A percentile compares a stretch with the other conserved stretches of the same genome.
These are phyloP conservation scores for Pituophis catenifer DNA, from an alignment of 2,113 vertebrate species.

Conservation along the genomic window DNA sequence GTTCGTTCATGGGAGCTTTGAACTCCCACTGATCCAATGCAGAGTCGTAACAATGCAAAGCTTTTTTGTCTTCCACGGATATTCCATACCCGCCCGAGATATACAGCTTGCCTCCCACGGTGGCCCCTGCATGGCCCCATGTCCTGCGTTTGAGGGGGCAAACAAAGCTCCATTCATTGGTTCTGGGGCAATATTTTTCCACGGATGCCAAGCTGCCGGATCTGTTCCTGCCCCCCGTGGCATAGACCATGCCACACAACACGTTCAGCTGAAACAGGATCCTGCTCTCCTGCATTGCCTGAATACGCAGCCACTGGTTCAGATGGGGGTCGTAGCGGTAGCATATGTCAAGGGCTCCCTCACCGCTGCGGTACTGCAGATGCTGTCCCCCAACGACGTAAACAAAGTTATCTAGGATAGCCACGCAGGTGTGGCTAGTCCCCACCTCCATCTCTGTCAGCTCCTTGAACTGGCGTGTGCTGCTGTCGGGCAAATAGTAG, in stretches of 20 bases:
- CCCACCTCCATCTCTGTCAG: conserved; percentile 88
- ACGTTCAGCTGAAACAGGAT: conserved; percentile 95
- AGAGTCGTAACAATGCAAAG: conserved; percentile 88
- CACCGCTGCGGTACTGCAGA: conserved; percentile 92
- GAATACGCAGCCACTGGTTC: conserved; percentile 90
- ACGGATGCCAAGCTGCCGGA: conserved; percentile 92
- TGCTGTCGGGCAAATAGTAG: conserved; percentile 78
- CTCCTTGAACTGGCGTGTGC: conserved; percentile 86
- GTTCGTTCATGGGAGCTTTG: conserved; percentile 89
- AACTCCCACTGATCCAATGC: conserved; percentile 85
- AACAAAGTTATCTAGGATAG: conserved; percentile 94
- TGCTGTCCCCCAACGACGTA: conserved; percentile 92
- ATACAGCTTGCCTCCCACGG: conserved; percentile 80
- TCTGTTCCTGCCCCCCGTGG: conserved; percentile 91
- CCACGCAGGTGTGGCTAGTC: conserved; percentile 92
- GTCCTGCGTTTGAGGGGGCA: conserved; percentile 89
- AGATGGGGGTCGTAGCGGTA: conserved; percentile 93
- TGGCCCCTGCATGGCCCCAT: conserved; percentile 91
- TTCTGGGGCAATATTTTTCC: conserved; percentile 89
- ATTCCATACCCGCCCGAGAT: conserved; percentile 93
- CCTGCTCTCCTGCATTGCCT: conserved; percentile 89
- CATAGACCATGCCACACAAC: conserved; percentile 81
- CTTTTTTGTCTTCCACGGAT: conserved; percentile 93
- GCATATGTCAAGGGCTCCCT: conserved; percentile 87
- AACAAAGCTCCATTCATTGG: conserved; percentile 87